A percentile compares a stretch with the other conserved stretches of the same genome.
Evolutionary conservation across 2,113 vertebrate genomes (phyloP).

Genomic region (Nothocercus nigrocapillus): DNA sequence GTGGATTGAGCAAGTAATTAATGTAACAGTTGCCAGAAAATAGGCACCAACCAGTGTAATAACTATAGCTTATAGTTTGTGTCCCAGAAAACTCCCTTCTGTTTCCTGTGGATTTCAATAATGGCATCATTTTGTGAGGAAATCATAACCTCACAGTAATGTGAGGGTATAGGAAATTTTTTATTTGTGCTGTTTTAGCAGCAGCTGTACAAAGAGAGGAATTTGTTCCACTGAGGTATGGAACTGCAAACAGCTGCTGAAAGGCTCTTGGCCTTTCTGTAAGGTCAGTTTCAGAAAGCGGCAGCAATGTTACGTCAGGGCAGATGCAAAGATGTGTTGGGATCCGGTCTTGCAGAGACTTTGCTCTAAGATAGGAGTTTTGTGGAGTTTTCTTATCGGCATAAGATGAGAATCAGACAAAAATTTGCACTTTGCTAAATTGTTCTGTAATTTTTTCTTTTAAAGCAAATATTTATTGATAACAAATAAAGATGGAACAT

Average conservation of each 20-base stretch:
- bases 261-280: neutral
- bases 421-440: neutral
- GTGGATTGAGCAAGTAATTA: constrained; percentile 38
- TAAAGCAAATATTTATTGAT: neutral
- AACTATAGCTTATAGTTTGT: neutral
- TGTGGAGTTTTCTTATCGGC: neutral
- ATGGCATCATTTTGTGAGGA: constrained; percentile 9
- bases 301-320: neutral
- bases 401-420: neutral
- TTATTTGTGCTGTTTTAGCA: constrained; percentile 24
- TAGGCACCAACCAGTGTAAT: neutral
- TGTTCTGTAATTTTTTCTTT: neutral
- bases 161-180: constrained; percentile 21
- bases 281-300: neutral
- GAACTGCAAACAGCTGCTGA: neutral
- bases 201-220: constrained; percentile 25
- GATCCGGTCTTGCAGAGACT: neutral
- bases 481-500: neutral
- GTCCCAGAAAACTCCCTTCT: constrained; percentile 22
- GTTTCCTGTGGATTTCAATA: constrained; percentile 55
- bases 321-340: neutral
- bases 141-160: constrained; percentile 16
- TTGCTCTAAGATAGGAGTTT: neutral
- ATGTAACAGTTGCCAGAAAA: constrained; percentile 21
- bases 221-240: neutral